These are phyloP conservation scores for Gambusia affinis DNA, from an alignment of 2,113 vertebrate species.

Conservation along the genomic window DNA sequence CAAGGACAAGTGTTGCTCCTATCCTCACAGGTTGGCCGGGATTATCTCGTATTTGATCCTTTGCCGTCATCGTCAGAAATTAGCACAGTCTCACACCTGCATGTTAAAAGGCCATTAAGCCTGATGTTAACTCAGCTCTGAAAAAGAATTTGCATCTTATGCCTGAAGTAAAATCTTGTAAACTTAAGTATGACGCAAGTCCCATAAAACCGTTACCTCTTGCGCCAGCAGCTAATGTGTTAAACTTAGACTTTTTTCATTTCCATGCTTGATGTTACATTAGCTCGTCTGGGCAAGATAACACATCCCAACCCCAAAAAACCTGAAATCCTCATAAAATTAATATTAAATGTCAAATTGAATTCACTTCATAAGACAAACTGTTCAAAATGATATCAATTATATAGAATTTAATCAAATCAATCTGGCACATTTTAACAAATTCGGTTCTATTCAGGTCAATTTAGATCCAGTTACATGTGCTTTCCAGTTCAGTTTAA, in stretches of 20 bases:
- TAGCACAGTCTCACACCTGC: conserved; percentile 35
- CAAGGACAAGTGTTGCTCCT: conserved; percentile 41
- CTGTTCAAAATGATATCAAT: background rate
- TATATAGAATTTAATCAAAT: background rate
- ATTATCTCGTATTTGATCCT: conserved; percentile 64
- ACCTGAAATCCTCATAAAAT: background rate
- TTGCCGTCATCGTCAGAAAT: conserved; percentile 64
- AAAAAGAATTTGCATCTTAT: conserved; percentile 26
- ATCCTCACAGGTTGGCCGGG: conserved; percentile 55
- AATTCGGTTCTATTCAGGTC: background rate
- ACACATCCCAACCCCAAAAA: background rate
- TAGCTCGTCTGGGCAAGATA: background rate
- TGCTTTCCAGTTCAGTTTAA: background rate
- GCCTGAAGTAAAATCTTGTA: conserved; percentile 29
- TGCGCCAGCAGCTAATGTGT: conserved; percentile 27
- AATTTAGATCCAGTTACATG: background rate
- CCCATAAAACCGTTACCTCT: conserved; percentile 31
- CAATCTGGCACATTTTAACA: background rate
- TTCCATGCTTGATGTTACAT: conserved; percentile 10
- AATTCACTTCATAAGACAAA: background rate
- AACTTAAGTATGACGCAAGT: conserved; percentile 47
- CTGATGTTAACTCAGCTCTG: conserved; percentile 13
- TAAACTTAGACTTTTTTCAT: conserved; percentile 12
- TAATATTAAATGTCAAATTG: background rate
- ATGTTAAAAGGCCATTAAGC: conserved; percentile 37